Percentiles rank a stretch among this genome's conserved stretches.
These are phyloP conservation scores for Nipponia nippon DNA, from an alignment of 2,113 vertebrate species.

Conservation along the genomic window DNA sequence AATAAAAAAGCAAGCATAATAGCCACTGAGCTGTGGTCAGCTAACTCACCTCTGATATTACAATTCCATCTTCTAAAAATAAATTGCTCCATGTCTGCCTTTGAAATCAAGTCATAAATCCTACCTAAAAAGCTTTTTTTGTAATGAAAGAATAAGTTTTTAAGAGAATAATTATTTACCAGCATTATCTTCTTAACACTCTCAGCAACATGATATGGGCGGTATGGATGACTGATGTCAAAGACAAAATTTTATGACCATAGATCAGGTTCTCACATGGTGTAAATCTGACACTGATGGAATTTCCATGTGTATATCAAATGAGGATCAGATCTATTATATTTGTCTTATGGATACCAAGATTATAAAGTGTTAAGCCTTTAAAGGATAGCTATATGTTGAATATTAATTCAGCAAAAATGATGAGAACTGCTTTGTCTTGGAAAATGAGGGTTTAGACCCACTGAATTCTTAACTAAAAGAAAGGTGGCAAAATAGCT, in stretches of 20 bases:
- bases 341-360: not conserved
- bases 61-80: not conserved
- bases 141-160: not conserved
- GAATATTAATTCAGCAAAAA: not conserved
- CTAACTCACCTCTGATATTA: not conserved
- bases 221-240: not conserved
- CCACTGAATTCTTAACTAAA: not conserved
- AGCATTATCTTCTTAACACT: not conserved
- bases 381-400: not conserved
- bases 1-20: not conserved
- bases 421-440: not conserved
- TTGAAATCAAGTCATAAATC: not conserved
- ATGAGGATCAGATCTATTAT: not conserved
- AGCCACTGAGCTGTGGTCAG: not conserved
- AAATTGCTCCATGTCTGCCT: not conserved
- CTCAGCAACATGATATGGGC: not conserved
- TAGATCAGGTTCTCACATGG: not conserved
- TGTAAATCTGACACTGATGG: not conserved
- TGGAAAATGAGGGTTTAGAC: not conserved
- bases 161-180: not conserved
- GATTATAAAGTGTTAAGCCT: not conserved
- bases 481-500: not conserved
- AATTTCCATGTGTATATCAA: not conserved
- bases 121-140: not conserved
- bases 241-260: not conserved